Percentiles rank a stretch among this genome's conserved stretches.
phyloP scores from a whole-genome alignment of 1,140 invertebrate genomes.

The Bilobella aurantiaca region DNA sequence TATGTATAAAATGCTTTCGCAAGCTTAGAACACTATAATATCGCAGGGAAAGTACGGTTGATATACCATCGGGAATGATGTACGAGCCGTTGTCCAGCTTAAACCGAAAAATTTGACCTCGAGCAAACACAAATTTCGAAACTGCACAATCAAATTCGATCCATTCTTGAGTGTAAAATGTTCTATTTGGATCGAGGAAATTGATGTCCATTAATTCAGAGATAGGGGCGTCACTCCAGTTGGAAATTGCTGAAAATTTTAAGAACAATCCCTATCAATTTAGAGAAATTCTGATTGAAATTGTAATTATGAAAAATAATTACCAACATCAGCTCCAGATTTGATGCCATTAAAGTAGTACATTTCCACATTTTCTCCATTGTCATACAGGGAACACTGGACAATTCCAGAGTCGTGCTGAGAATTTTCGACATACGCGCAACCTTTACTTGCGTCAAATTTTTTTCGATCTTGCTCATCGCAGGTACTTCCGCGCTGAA shows the following conservation, averaged over 20 bases:
- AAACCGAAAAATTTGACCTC: neutral
- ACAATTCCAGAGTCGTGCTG: neutral
- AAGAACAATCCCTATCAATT: neutral
- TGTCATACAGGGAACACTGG: neutral
- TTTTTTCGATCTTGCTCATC: neutral
- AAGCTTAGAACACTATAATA: neutral
- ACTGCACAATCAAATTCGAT: neutral
- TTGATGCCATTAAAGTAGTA: constrained; percentile 8
- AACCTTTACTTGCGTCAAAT: neutral
- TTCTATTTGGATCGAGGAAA: neutral
- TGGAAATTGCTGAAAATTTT: constrained; percentile 8
- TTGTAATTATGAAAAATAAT: neutral
- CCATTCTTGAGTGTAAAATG: neutral
- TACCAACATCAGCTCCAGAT: neutral
- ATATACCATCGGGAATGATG: neutral
- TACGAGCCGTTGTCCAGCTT: constrained; percentile 6
- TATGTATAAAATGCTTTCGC: neutral
- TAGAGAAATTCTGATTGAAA: neutral
- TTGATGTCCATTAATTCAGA: neutral
- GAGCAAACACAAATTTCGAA: constrained; percentile 3
- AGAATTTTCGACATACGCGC: neutral
- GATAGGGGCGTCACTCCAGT: neutral
- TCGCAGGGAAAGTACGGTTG: neutral
- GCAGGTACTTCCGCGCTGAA: neutral
- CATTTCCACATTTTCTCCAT: neutral